These are phyloP conservation scores for Terebella lapidaria DNA, from an alignment of 2,888 invertebrate species.

Conservation along the genomic window DNA sequence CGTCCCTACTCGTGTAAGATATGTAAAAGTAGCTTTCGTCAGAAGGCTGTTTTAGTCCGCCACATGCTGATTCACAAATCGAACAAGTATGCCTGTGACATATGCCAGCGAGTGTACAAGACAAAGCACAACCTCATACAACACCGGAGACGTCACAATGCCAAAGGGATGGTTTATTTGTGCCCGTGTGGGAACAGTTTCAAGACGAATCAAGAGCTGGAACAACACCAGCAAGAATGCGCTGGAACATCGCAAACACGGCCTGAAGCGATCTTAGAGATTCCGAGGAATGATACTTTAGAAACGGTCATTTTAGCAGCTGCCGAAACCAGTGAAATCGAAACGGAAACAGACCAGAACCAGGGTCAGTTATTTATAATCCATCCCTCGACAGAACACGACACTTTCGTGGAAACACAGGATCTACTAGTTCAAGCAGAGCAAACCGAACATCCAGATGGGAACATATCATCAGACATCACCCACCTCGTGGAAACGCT, in stretches of 20 bases:
- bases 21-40: not conserved
- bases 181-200: not conserved
- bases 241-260: not conserved
- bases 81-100: not conserved
- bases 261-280: too few relatives aligned
- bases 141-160: not conserved
- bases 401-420: too few relatives aligned
- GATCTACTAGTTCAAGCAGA: too few relatives aligned
- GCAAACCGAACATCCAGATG: too few relatives aligned
- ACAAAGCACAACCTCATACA: not conserved
- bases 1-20: not conserved
- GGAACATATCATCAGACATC: too few relatives aligned
- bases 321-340: too few relatives aligned
- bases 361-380: too few relatives aligned
- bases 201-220: not conserved
- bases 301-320: too few relatives aligned
- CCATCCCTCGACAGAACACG: too few relatives aligned
- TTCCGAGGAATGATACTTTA: too few relatives aligned
- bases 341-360: too few relatives aligned
- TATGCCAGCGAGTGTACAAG: not conserved
- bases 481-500: too few relatives aligned
- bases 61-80: not conserved
- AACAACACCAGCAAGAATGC: not conserved
- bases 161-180: not conserved
- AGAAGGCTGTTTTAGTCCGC: not conserved